phyloP scores from a whole-genome alignment of 2,797 vertebrate species.

The Sylvilagus floridanus region DNA sequence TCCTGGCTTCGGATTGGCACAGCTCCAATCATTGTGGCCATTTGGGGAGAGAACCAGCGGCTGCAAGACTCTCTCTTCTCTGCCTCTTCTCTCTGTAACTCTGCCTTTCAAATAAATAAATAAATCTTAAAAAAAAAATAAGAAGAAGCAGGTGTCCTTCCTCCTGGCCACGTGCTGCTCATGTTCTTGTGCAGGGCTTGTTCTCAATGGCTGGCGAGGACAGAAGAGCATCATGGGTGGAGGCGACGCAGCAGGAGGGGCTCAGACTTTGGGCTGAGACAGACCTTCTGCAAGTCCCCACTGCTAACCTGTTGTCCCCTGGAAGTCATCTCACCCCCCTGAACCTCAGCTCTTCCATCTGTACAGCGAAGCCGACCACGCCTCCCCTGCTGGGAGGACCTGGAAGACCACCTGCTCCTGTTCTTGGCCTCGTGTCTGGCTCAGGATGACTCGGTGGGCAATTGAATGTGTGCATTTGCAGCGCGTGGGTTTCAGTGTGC shows the following conservation, averaged over 20 bases:
- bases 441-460: not conserved
- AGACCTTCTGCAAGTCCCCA: not conserved
- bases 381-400: not conserved
- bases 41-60: no score
- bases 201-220: not conserved
- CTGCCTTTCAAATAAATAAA: no score
- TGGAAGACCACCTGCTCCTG: no score
- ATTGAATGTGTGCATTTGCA: no score
- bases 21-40: no score
- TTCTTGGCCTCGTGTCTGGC: no score
- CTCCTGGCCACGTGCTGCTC: not conserved
- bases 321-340: not conserved
- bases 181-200: not conserved
- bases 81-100: no score
- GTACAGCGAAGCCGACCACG: not conserved
- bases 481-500: not conserved
- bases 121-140: no score
- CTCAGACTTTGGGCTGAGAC: not conserved
- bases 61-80: no score
- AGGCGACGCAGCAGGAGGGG: not conserved
- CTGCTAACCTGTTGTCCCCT: not conserved
- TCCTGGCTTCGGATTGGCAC: no score
- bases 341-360: slow-evolving; percentile 5
- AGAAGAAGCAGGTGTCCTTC: not conserved
- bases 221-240: not conserved